Evolutionary conservation across 2,888 invertebrate genomes (phyloP), one percentile per base, ranked within the genome.

Genomic region (Pterostichus madidus): DNA sequence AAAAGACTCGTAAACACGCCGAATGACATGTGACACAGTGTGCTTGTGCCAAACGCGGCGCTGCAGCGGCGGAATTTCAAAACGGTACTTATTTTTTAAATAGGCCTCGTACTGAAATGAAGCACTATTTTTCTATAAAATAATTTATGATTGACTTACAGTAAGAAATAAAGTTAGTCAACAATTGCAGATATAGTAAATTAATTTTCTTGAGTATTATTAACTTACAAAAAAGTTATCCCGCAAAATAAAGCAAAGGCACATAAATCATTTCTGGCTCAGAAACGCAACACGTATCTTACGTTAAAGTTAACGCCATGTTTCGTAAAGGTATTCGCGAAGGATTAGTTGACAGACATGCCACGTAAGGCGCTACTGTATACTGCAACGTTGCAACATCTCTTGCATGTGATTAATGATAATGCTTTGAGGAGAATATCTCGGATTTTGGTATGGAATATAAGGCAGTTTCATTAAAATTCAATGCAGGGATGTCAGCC

Each of bases 341-440:
- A 46, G 71, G 46, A 71, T 46, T 71, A 71, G 11, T 17, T 71
- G 46, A 24, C 71, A 71, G 71, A 13, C 0, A 10, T 1, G 46
- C 71, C 7, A 46, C 24, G 13, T 8, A 39, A 39, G 39, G 39
- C 39, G 8, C 39, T 8, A 39, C 3, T 39, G 32, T 68, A 68
- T 68, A 71, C 46, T 71, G 71, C 71, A 59, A 46, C 44, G 44
- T 31, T 71, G 71, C 46, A 71, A 5, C 31, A 59, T 59, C 59
- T 59, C 46, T 24, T 17, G 17, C 46, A 46, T 31, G 39, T 71
- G 71, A 46, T 71, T 71, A 71, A 71, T 71, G 71, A 71, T 71
- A 49, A 59, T 17, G 4, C 31, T 2, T 8, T 39, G 46, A 10
- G 24, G 46, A 10, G 24, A 71, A 49, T 71, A 46, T 71, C 15